Evolutionary conservation across 2,113 vertebrate species (phyloP), one percentile per base, ranked within the genome.

Genomic region (Prunella himalayana): DNA sequence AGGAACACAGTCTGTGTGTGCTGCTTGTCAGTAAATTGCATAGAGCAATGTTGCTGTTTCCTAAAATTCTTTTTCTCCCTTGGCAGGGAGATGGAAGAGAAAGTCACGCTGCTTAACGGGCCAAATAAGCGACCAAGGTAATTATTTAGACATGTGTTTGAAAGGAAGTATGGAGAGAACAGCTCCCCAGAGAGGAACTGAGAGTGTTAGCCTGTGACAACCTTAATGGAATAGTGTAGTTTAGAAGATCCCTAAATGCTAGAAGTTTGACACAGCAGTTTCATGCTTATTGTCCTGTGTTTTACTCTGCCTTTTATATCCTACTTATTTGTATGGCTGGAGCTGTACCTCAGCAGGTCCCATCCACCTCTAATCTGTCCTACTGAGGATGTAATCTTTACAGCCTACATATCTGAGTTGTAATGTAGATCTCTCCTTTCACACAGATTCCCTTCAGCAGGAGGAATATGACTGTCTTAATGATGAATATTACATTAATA

Each of bases 101-200:
- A 98, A 96, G 99, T 99, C 82, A 98, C 96, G 7, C 96, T 98
- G 86, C 98, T 99, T 89, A 99, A 99, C 96, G 99, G 98, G 41
- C 98, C 99, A 82, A 99, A 98, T 97, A 99, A 99, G 95, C 99
- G 98, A 97, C 99, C 99, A 95, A 99, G 99, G 99, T 99, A 98
- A 98, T 93, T 81, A 80, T 90, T 81, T 95, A 64, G 51, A 71
- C 68, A 20, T 53, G 21, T 92, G 87, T 82, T 95, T 82, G 82
- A 87, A 85, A 83, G 75, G 79, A 94, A 45, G 28, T 66, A 33
- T 76, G 68, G 42, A 88, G 42, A 77, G 44, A 95, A 88, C 33
- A 65, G n/a, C 17, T 92, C 71, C 45, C 61, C 64, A 60, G 83
- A 72, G 66, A 90, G 85, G 61, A 95, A 39, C 65, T 49, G 50